phyloP scores from a whole-genome alignment of 2,797 vertebrate genomes.

The Sparidentex hasta region DNA sequence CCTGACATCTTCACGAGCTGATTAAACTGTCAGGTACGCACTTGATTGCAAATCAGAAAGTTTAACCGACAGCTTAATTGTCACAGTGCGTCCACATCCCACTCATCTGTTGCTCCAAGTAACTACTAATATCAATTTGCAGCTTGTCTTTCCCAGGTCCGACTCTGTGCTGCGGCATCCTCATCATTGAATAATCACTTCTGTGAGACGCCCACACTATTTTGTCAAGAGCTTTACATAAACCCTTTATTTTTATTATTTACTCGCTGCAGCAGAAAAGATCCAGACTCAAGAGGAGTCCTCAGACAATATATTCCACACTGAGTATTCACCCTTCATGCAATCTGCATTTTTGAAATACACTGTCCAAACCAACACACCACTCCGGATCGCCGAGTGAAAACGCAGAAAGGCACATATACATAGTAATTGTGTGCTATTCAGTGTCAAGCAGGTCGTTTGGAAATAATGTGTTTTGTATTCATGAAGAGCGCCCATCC shows the following conservation, averaged over 20 bases:
- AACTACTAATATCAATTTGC: conserved; percentile 37
- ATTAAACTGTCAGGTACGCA: conserved; percentile 53
- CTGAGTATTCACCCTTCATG: conserved; percentile 41
- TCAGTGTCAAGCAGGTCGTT: conserved; percentile 71
- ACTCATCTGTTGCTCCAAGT: conserved; percentile 22
- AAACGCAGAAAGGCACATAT: conserved; percentile 70
- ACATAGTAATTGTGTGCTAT: conserved; percentile 69
- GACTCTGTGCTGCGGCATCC: conserved; percentile 21
- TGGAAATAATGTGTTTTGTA: conserved; percentile 71
- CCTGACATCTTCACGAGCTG: conserved; percentile 26
- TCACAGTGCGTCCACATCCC: conserved; percentile 15
- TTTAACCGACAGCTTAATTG: conserved; percentile 57
- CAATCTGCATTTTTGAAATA: conserved; percentile 57
- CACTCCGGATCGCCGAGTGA: conserved; percentile 44
- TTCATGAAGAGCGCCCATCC: conserved; percentile 73
- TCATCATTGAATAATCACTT: conserved; percentile 39
- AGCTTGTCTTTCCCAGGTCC: conserved; percentile 36
- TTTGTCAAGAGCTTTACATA: conserved; percentile 35
- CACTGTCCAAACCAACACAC: conserved; percentile 46
- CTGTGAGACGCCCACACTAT: conserved; percentile 43
- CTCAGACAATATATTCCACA: conserved; percentile 30
- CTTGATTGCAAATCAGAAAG: conserved; percentile 27
- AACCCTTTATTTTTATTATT: conserved; percentile 46
- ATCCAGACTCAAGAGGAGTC: conserved; percentile 32
- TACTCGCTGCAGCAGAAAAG: conserved; percentile 26